Conservation (phyloP, 1,140 invertebrate species). For the Hestina assimilis region DNA sequence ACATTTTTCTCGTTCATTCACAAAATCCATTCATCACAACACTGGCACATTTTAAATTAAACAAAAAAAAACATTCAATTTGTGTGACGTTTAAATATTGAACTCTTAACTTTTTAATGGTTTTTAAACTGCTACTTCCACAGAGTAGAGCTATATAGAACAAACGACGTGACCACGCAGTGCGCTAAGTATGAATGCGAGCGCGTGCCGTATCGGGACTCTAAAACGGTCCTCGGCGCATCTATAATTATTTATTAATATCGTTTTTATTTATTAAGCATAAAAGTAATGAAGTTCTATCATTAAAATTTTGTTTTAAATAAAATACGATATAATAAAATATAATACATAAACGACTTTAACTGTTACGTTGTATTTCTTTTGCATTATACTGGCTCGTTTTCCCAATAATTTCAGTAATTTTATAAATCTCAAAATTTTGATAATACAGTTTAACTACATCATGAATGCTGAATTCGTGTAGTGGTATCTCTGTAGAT, state of each 20-base stretch:
- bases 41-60: neutral
- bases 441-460: no score
- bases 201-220: conserved; percentile 38
- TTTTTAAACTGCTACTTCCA: neutral
- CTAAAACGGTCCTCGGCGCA: conserved; percentile 34
- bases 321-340: no score
- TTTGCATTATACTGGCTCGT: no score
- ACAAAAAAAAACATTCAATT: neutral
- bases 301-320: no score
- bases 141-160: neutral
- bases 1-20: neutral
- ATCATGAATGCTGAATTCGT: no score
- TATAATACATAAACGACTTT: no score
- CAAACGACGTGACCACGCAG: conserved; percentile 24
- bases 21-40: neutral
- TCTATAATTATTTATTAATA: conserved; percentile 27
- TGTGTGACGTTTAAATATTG: neutral
- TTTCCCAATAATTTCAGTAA: no score
- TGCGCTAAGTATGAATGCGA: conserved; percentile 33
- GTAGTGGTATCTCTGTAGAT: no score
- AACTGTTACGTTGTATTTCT: no score
- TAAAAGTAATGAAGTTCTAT: neutral
- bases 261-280: neutral
- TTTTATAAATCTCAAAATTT: no score
- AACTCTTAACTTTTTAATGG: no score